Evolutionary conservation across 1,140 invertebrate genomes (phyloP).

Genomic region (Pseudomyrmex dendroicus): DNA sequence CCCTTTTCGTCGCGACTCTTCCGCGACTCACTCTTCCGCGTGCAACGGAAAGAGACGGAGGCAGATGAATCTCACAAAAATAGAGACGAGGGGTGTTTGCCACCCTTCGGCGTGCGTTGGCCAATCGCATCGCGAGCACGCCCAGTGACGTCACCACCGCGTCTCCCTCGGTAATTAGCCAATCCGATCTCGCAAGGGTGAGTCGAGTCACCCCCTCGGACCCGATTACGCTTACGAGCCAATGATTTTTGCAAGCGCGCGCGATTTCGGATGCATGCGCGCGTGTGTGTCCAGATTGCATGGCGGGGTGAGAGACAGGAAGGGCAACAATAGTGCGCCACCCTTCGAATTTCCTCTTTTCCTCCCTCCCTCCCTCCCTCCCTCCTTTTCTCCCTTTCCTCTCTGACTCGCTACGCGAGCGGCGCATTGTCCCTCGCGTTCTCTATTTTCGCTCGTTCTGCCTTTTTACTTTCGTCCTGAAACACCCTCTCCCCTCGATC

Average conservation of each 20-base stretch:
- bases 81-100: slow-evolving; percentile 51
- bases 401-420: background rate
- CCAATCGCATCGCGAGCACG: slow-evolving; percentile 79
- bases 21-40: slow-evolving; percentile 28
- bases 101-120: slow-evolving; percentile 48
- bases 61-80: slow-evolving; percentile 37
- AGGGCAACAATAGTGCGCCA: slow-evolving; percentile 47
- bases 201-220: slow-evolving; percentile 51
- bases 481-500: slow-evolving; percentile 2
- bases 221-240: slow-evolving; percentile 74
- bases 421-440: slow-evolving; percentile 41
- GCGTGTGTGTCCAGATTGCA: slow-evolving; percentile 28
- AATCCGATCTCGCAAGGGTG: slow-evolving; percentile 74
- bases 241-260: slow-evolving; percentile 72
- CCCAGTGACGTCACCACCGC: slow-evolving; percentile 78
- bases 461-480: slow-evolving; percentile 12
- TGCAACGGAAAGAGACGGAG: background rate
- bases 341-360: slow-evolving; percentile 15
- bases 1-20: background rate
- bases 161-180: slow-evolving; percentile 79
- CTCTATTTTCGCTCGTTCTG: slow-evolving; percentile 30
- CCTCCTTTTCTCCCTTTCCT: slow-evolving; percentile 14
- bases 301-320: slow-evolving; percentile 37
- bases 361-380: slow-evolving; percentile 32
- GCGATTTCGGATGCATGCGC: slow-evolving; percentile 14